Percentiles rank a stretch among this genome's conserved stretches.
These are phyloP conservation scores for Hyperoplus lanceolatus DNA, from an alignment of 2,797 vertebrate species.

Conservation along the genomic window DNA sequence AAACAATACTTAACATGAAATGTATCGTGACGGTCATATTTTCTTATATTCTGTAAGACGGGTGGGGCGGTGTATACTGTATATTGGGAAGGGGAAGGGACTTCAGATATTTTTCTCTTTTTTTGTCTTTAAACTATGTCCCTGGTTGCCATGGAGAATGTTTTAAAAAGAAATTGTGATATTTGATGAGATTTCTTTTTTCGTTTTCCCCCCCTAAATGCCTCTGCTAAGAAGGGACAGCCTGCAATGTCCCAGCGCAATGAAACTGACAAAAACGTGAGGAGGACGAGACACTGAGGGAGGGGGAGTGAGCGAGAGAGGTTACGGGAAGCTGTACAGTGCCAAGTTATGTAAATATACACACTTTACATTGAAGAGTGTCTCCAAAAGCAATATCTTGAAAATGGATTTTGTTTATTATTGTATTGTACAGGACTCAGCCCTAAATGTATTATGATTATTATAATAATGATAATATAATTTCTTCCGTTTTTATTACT, in stretches of 20 bases:
- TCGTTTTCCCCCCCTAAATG: slow-evolving; percentile 60
- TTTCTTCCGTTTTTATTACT: slow-evolving; percentile 87
- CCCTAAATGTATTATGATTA: slow-evolving; percentile 89
- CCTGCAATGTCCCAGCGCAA: slow-evolving; percentile 71
- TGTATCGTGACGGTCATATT: slow-evolving; percentile 86
- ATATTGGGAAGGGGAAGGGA: slow-evolving; percentile 70
- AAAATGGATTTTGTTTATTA: slow-evolving; percentile 88
- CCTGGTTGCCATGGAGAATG: slow-evolving; percentile 86
- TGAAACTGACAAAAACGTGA: slow-evolving; percentile 74
- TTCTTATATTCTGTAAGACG: slow-evolving; percentile 83
- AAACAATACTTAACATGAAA: slow-evolving; percentile 85
- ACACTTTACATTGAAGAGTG: slow-evolving; percentile 86
- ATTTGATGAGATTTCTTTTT: slow-evolving; percentile 79
- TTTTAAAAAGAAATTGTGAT: slow-evolving; percentile 80
- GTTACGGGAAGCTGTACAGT: slow-evolving; percentile 86
- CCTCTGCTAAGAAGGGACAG: slow-evolving; percentile 78
- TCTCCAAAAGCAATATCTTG: slow-evolving; percentile 91
- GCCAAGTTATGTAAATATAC: slow-evolving; percentile 90
- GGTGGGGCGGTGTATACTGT: slow-evolving; percentile 75
- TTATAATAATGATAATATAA: slow-evolving; percentile 86
- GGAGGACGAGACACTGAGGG: slow-evolving; percentile 71
- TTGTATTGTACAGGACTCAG: slow-evolving; percentile 89
- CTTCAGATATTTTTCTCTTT: slow-evolving; percentile 47
- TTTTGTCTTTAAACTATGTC: slow-evolving; percentile 76
- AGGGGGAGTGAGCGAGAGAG: not conserved